Percentiles rank a stretch among this genome's conserved stretches.
phyloP scores from a whole-genome alignment of 2,113 vertebrate species.

The Aptenodytes forsteri region DNA sequence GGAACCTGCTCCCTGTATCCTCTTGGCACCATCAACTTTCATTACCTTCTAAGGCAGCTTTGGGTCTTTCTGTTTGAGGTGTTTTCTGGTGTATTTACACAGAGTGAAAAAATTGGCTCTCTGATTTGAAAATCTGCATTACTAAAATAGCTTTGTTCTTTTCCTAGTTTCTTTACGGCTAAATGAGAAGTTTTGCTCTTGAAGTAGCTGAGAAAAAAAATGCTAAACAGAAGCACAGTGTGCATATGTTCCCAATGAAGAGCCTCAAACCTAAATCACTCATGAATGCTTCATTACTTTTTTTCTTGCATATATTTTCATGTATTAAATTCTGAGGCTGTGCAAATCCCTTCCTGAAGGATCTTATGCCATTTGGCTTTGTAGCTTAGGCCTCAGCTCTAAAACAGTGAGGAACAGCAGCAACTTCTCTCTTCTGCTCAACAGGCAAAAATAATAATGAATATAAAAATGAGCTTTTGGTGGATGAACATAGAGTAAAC shows the following conservation, averaged over 20 bases:
- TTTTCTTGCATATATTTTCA: background rate
- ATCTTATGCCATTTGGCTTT: background rate
- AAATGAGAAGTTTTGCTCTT: background rate
- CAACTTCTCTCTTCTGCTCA: background rate
- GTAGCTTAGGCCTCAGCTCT: background rate
- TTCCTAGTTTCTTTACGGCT: background rate
- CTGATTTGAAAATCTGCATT: background rate
- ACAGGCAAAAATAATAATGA: background rate
- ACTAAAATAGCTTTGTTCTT: background rate
- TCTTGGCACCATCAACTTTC: background rate
- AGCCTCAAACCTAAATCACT: background rate
- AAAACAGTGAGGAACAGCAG: background rate
- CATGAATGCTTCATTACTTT: background rate
- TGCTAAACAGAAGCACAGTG: background rate
- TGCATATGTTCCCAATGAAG: background rate
- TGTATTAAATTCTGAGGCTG: background rate
- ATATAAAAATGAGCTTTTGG: background rate
- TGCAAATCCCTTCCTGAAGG: background rate
- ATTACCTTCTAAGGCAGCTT: background rate
- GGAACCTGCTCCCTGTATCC: background rate
- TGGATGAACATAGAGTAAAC: background rate
- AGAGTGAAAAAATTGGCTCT: background rate
- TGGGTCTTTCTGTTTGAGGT: background rate
- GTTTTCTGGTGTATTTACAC: background rate
- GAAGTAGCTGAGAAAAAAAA: background rate